Evolutionary conservation across 2,888 invertebrate species (phyloP).

Genomic region (Latrodectus elegans): DNA sequence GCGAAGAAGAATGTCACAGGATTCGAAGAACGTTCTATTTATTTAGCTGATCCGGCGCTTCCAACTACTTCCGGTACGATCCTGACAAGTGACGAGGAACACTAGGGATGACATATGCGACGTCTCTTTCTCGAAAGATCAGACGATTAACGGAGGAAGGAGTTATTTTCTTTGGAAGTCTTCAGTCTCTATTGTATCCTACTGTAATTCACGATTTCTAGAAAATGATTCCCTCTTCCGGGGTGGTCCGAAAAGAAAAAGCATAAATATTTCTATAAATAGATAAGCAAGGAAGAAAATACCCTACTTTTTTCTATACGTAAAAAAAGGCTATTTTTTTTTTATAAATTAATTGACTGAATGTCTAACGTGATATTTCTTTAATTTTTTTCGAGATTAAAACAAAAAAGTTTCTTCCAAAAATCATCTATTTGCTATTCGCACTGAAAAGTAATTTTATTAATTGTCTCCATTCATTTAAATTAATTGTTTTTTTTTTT

Average conservation of each 20-base stretch:
- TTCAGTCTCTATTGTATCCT: constrained; percentile 13
- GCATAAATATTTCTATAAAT: not conserved
- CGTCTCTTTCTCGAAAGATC: not conserved
- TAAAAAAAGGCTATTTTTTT: no score
- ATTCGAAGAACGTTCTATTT: constrained; percentile 33
- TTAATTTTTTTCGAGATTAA: no score
- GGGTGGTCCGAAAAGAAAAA: constrained; percentile 23
- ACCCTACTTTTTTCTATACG: no score
- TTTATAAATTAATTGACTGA: no score
- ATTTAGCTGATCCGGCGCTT: constrained; percentile 1
- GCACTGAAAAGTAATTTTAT: no score
- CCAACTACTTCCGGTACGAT: constrained; percentile 37
- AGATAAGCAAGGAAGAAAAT: no score
- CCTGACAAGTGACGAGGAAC: constrained; percentile 50
- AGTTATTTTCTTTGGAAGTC: constrained; percentile 12
- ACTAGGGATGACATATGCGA: constrained; percentile 28
- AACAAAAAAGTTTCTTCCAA: no score
- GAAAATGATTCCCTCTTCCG: not conserved
- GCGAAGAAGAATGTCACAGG: constrained; percentile 14
- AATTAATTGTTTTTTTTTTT: no score
- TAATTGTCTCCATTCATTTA: no score
- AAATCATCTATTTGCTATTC: no score
- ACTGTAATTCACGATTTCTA: constrained; percentile 1
- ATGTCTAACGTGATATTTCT: no score
- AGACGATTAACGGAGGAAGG: not conserved